Base-by-base conservation (phyloP, 2,888 invertebrate genomes). In the Gymnocheta viridis region DNA sequence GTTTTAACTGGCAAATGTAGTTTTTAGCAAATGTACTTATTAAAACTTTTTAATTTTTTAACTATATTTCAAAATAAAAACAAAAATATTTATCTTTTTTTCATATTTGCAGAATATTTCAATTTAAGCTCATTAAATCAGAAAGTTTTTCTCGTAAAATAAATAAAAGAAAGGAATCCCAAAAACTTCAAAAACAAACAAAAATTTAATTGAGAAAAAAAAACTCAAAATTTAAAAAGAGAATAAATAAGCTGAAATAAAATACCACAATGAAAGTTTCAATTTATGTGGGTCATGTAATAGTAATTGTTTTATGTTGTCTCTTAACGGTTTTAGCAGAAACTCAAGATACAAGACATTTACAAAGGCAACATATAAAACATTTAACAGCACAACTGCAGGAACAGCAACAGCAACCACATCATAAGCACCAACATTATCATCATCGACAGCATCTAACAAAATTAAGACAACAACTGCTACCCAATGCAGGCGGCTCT, bases 381-480 rank as follows among this genome's bases (percentile, higher is more conserved):
- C 58, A 77, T 60, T 47, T 62, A 70, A 27, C 60, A 77, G 66
- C 76, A 47, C 51, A 32, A 38, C 56, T 51, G 10, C 86, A 78
- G 22, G 62, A 69, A 6, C 84, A 82, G 24, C 84, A 82, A 49
- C 86, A 73, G 0, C 62, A 54, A 12, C 76, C 87, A 56, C 82
- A 76, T 29, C 88, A 87, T 74, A 86, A 86, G 14, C 78, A 74
- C 6, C 64, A 82, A 35, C 83, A 69, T 6, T 62, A 69, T 27
- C 64, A 82, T 32, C 79, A 62, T 14, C 69, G 60, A 51, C 74
- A 81, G 64, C 84, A 84, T 58, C 17, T 72, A 19, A 77, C 74
- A 27, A 83, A 70, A 80, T 24, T 62, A 44, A 74, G 69, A 54
- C 79, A 83, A 70, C 83, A 80, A 44, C 17, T 72, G n/a, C 6